Evolutionary conservation across 2,888 invertebrate species (phyloP).

Genomic region (Drosophila quinaria): DNA sequence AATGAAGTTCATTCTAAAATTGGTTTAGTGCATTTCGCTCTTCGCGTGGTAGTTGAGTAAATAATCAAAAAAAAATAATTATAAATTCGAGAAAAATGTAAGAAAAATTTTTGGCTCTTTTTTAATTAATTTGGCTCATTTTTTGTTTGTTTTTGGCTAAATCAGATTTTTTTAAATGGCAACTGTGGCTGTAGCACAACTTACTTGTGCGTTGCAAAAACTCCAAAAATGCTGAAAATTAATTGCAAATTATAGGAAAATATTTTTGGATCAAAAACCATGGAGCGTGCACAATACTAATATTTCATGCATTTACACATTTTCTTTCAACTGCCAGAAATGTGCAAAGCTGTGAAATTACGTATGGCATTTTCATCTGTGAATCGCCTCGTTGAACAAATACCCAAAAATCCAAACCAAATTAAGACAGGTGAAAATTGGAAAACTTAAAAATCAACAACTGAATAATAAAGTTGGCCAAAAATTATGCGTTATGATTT

Average conservation of each 20-base stretch:
- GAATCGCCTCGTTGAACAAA: conserved; percentile 54
- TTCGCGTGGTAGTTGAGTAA: no score
- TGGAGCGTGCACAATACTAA: conserved; percentile 18
- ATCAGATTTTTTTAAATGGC: no score
- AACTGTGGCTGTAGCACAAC: background rate
- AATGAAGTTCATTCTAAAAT: no score
- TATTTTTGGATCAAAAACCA: conserved; percentile 7
- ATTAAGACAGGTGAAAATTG: conserved; percentile 62
- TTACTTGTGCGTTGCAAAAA: conserved; percentile 31
- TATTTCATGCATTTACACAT: conserved; percentile 31
- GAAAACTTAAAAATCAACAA: conserved; percentile 27
- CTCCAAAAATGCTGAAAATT: conserved; percentile 17
- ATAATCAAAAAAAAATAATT: no score
- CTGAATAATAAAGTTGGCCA: conserved; percentile 30
- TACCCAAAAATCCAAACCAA: conserved; percentile 39
- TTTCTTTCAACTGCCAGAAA: conserved; percentile 28
- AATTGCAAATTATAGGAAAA: conserved; percentile 30
- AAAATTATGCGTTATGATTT: conserved; percentile 38
- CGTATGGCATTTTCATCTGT: conserved; percentile 30
- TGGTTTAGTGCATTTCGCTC: no score
- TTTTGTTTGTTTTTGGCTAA: no score
- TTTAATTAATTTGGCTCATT: no score
- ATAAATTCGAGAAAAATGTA: no score
- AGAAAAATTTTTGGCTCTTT: no score
- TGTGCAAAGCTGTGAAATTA: conserved; percentile 57